Evolutionary conservation across 2,113 vertebrate species (phyloP).

Genomic region (Brachyhypopomus occidentalis): DNA sequence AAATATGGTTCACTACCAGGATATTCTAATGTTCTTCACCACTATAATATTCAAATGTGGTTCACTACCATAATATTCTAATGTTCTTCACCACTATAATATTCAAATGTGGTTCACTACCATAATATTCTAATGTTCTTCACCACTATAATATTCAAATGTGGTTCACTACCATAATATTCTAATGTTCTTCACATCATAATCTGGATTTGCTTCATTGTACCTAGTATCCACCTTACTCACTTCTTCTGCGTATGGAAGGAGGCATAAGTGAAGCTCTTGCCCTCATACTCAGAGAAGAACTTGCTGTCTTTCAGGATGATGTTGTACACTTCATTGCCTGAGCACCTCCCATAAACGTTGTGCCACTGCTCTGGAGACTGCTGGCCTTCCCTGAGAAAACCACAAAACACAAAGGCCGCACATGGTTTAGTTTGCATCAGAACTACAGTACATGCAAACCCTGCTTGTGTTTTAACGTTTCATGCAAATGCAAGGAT

Average conservation of each 20-base stretch:
- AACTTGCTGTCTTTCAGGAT: conserved; percentile 80
- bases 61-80: not conserved
- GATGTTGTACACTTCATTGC: conserved; percentile 82
- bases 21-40: no score
- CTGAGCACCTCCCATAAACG: conserved; percentile 78
- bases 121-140: no score
- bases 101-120: no score
- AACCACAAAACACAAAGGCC: not conserved
- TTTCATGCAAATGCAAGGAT: no score
- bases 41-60: no score
- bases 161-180: not conserved
- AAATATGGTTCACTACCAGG: no score
- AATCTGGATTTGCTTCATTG: not conserved
- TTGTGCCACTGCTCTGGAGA: conserved; percentile 80
- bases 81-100: no score
- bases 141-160: no score
- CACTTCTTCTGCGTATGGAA: conserved; percentile 83
- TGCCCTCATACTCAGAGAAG: conserved; percentile 80
- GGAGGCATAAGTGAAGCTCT: conserved; percentile 81
- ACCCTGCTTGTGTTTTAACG: no score
- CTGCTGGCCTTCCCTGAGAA: conserved; percentile 63
- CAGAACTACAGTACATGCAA: no score
- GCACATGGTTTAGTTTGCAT: no score
- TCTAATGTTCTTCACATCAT: not conserved
- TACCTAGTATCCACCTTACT: conserved; percentile 40